Evolutionary conservation across 2,113 vertebrate genomes (phyloP).

Genomic region (Galbula dea): DNA sequence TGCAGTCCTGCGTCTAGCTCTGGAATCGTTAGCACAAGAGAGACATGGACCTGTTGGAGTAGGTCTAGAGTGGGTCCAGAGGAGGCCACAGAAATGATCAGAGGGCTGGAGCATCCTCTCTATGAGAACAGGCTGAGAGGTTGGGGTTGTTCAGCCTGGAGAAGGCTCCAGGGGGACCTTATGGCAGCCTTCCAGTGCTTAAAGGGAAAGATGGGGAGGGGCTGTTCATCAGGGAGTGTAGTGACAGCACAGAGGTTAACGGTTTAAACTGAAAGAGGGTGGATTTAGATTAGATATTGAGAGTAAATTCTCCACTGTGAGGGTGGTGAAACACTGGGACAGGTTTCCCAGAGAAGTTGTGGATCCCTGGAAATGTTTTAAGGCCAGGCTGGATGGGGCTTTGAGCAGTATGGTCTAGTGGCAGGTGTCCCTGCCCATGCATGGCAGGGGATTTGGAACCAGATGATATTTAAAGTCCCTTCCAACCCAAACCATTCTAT

Average conservation of each 20-base stretch:
- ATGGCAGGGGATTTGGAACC: neutral
- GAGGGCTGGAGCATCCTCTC: neutral
- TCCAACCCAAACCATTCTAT: neutral
- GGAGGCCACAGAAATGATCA: neutral
- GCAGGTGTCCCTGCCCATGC: too few relatives aligned
- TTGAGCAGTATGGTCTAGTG: neutral
- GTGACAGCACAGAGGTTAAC: neutral
- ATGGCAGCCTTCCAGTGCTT: neutral
- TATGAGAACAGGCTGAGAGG: neutral
- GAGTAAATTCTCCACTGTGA: neutral
- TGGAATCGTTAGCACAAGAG: neutral
- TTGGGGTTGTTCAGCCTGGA: neutral
- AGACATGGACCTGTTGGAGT: neutral
- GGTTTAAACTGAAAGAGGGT: neutral
- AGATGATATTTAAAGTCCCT: neutral
- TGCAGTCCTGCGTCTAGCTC: neutral
- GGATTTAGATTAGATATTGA: neutral
- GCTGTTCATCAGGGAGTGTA: neutral
- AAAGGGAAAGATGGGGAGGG: neutral
- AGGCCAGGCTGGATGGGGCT: neutral
- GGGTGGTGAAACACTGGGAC: neutral
- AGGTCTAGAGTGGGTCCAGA: neutral
- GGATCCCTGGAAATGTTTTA: neutral
- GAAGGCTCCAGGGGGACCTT: neutral
- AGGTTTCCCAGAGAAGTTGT: neutral